A percentile compares a stretch with the other conserved stretches of the same genome.
phyloP scores from a whole-genome alignment of 1,140 invertebrate species.

The Heliothis virescens region DNA sequence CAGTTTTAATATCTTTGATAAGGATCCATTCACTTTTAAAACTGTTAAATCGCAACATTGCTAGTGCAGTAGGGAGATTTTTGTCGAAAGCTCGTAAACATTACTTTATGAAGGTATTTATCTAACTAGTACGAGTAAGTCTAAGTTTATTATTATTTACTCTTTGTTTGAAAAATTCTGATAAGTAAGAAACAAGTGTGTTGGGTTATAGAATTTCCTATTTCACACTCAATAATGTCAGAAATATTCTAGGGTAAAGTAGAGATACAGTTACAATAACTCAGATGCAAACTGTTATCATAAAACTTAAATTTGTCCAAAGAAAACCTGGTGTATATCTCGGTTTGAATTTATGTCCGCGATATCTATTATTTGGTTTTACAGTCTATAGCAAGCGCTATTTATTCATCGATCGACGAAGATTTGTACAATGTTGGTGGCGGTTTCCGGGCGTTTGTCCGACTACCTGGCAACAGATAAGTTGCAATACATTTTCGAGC shows the following conservation, averaged over 20 bases:
- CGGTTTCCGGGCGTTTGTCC: constrained; percentile 41
- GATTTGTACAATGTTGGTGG: constrained; percentile 40
- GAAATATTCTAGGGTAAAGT: neutral
- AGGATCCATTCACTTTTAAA: constrained; percentile 26
- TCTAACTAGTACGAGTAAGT: no score
- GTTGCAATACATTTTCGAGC: constrained; percentile 57
- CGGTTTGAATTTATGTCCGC: constrained; percentile 3
- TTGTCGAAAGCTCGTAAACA: neutral
- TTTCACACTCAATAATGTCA: neutral
- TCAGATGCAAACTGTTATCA: neutral
- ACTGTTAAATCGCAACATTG: constrained; percentile 3
- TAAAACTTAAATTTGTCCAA: constrained; percentile 26
- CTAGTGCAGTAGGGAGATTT: neutral
- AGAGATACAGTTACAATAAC: constrained; percentile 3
- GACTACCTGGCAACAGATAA: constrained; percentile 60
- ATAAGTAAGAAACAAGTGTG: no score
- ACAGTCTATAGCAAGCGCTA: constrained; percentile 9
- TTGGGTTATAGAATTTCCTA: neutral
- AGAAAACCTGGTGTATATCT: constrained; percentile 15
- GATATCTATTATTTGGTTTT: constrained; percentile 23
- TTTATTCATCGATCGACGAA: constrained; percentile 32
- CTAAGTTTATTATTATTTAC: no score
- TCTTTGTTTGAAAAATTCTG: no score
- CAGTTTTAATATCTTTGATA: constrained; percentile 25
- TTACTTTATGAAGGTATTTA: neutral